Evolutionary conservation across 2,113 vertebrate species (phyloP).

Genomic region (Tyto alba): DNA sequence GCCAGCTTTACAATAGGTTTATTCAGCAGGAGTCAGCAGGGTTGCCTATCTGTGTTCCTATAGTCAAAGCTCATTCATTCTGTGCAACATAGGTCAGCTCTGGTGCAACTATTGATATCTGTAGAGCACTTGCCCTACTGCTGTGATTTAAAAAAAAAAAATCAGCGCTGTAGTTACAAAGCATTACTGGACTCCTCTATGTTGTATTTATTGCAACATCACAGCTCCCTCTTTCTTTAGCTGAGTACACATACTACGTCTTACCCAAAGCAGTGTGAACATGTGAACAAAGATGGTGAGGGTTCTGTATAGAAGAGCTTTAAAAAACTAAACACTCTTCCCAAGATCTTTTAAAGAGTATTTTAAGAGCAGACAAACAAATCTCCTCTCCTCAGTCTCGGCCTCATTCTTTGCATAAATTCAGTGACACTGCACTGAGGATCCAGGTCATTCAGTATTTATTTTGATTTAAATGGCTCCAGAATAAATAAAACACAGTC

Average conservation of each 20-base stretch:
- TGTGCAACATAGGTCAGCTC: constrained; percentile 43
- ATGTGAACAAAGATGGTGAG: not conserved
- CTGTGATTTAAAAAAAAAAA: constrained; percentile 24
- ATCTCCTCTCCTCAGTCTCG: not conserved
- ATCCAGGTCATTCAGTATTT: not conserved
- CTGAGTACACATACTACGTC: not conserved
- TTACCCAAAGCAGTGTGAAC: not conserved
- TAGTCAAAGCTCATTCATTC: constrained; percentile 52
- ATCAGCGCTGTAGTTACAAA: not conserved
- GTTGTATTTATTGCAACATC: not conserved
- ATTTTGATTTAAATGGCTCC: not conserved
- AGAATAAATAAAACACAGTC: not conserved
- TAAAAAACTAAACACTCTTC: not conserved
- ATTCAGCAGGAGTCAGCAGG: constrained; percentile 54
- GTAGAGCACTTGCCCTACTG: constrained; percentile 33
- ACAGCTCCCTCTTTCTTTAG: constrained; percentile 10
- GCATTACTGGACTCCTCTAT: not conserved
- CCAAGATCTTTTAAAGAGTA: not conserved
- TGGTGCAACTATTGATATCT: constrained; percentile 50
- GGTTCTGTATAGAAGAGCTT: not conserved
- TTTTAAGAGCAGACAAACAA: not conserved
- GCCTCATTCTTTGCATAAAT: not conserved
- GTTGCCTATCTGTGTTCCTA: constrained; percentile 37
- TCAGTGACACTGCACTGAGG: not conserved
- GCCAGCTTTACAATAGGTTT: constrained; percentile 44